A percentile compares a stretch with the other conserved stretches of the same genome.
Conservation (phyloP, 2,113 vertebrate genomes). For the Amia ocellicauda region DNA sequence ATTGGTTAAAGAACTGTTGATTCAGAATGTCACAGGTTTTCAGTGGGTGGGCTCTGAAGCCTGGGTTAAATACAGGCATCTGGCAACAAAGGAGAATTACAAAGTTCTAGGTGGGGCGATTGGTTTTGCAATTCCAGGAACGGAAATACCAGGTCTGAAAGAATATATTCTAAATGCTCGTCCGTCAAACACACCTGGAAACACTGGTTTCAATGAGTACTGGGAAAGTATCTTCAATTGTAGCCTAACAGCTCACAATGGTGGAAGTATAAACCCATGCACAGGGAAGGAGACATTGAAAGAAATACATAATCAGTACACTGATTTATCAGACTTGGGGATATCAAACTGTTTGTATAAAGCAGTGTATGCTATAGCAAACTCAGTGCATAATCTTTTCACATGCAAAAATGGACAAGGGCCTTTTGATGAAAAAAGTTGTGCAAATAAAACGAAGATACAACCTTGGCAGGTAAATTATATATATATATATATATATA, state of each 20-base stretch:
- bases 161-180: constrained; percentile 6
- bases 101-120: background rate
- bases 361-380: background rate
- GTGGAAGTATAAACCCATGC: background rate
- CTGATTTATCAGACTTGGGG: constrained; percentile 5
- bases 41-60: constrained; percentile 16
- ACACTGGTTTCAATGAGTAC: constrained; percentile 1
- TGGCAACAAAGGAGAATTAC: background rate
- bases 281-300: constrained; percentile 4
- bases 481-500: background rate
- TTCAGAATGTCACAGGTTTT: constrained; percentile 20
- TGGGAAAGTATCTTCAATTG: constrained; percentile 15
- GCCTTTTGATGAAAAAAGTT: background rate
- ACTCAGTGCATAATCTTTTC: constrained; percentile 3
- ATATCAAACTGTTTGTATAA: background rate
- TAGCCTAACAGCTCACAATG: background rate
- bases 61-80: background rate
- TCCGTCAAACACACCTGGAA: background rate
- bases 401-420: constrained; percentile 1
- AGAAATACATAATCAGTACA: constrained; percentile 6
- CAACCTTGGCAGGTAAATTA: constrained; percentile 21
- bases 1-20: constrained; percentile 17
- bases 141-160: background rate
- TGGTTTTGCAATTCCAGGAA: background rate
- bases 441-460: constrained; percentile 2